phyloP scores from a whole-genome alignment of 2,888 invertebrate genomes.

The Bruchidius siliquastri region DNA sequence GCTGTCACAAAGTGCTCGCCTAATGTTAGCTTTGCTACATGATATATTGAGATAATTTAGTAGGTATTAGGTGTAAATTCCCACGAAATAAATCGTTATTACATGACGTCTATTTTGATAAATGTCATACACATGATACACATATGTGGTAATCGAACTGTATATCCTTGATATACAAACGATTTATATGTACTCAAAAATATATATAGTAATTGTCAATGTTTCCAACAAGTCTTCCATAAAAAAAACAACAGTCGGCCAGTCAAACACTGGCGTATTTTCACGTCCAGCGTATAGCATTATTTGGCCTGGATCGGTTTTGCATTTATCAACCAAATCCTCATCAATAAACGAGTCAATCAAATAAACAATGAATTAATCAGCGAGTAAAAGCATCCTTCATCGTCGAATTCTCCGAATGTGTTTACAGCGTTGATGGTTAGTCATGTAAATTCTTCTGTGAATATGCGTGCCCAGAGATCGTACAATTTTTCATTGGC shows the following conservation, averaged over 20 bases:
- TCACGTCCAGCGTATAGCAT: no score
- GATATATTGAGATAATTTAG: constrained; percentile 32
- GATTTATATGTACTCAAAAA: background rate
- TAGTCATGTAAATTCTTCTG: background rate
- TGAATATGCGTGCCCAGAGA: background rate
- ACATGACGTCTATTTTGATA: constrained; percentile 18
- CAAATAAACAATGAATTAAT: background rate
- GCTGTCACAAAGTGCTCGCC: background rate
- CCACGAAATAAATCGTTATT: constrained; percentile 30
- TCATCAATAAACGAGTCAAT: no score
- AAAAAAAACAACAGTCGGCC: no score
- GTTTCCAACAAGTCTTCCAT: no score
- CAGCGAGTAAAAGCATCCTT: background rate
- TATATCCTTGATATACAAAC: background rate
- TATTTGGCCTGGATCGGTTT: no score
- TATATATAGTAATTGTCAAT: no score
- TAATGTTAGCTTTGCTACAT: constrained; percentile 14
- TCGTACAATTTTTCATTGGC: background rate
- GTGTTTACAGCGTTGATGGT: background rate
- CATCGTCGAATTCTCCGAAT: background rate
- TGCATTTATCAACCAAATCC: no score
- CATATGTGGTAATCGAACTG: background rate
- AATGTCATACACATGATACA: constrained; percentile 8
- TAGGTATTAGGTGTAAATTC: constrained; percentile 38
- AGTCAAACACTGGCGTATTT: no score